Percentiles rank a stretch among this genome's conserved stretches.
Evolutionary conservation across 2,113 vertebrate species (phyloP).

Genomic region (Gymnorhina tibicen): DNA sequence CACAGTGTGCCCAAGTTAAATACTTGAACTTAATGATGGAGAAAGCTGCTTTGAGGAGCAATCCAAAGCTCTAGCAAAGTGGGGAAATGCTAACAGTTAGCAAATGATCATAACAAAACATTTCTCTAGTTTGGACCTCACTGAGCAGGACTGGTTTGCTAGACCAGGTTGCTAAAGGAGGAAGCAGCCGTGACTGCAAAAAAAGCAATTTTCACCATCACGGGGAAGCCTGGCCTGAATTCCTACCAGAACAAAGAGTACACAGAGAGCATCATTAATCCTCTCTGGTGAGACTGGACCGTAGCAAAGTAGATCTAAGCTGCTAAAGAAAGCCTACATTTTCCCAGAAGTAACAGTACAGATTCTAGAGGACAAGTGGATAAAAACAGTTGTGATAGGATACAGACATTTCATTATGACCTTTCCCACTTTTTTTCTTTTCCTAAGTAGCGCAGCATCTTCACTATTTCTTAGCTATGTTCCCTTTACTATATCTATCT

Average conservation of each 20-base stretch:
- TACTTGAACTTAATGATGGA: background rate
- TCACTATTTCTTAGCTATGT: background rate
- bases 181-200: background rate
- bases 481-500: background rate
- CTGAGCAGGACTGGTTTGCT: background rate
- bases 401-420: background rate
- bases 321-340: background rate
- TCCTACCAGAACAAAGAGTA: background rate
- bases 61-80: background rate
- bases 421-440: background rate
- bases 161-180: background rate
- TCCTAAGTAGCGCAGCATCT: background rate
- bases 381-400: background rate
- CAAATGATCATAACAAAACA: background rate
- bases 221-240: background rate
- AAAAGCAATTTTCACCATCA: background rate
- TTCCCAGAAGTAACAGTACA: background rate
- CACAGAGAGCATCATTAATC: background rate
- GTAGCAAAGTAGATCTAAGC: background rate
- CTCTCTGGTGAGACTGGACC: background rate
- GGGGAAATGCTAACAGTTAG: background rate
- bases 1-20: background rate
- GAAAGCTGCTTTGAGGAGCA: background rate
- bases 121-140: background rate
- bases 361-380: background rate